A percentile compares a stretch with the other conserved stretches of the same genome.
These are phyloP conservation scores for Arbacia lixula DNA, from an alignment of 53 echinoderm and acorn worm species.

Conservation along the genomic window DNA sequence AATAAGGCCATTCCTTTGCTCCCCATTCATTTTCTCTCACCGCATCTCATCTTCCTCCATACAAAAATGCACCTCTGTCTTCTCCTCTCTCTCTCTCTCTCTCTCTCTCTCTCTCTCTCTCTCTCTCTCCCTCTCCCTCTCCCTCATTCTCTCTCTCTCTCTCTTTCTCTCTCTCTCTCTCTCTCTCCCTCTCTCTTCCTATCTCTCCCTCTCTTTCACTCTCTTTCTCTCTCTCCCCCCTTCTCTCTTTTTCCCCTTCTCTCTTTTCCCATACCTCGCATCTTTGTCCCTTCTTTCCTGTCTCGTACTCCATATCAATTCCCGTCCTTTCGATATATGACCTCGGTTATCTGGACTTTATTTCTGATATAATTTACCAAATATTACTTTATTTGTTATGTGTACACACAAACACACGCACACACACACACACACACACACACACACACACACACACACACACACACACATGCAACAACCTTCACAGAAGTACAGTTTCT, in stretches of 20 bases:
- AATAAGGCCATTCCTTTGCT: slow-evolving; percentile 43
- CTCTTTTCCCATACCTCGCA: not conserved
- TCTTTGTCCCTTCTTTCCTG: too few species aligned
- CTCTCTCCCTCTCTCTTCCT: not conserved
- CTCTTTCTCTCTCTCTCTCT: not conserved
- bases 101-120: not conserved
- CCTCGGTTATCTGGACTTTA: too few species aligned
- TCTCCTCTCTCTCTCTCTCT: not conserved
- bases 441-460: too few species aligned
- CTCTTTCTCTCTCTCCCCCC: not conserved
- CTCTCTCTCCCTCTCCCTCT: too few species aligned
- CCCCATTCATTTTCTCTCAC: not conserved
- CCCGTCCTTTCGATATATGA: too few species aligned
- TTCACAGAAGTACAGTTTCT: too few species aligned
- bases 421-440: too few species aligned
- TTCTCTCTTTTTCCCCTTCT: not conserved
- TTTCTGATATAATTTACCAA: too few species aligned
- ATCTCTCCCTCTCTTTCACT: not conserved
- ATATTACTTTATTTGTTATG: too few species aligned
- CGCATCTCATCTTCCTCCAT: not conserved
- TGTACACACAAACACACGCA: too few species aligned
- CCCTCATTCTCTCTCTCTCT: not conserved
- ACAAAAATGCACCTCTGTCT: not conserved
- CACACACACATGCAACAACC: too few species aligned
- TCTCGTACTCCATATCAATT: not conserved